phyloP scores from a whole-genome alignment of 2,888 invertebrate genomes.

The Dione juno region DNA sequence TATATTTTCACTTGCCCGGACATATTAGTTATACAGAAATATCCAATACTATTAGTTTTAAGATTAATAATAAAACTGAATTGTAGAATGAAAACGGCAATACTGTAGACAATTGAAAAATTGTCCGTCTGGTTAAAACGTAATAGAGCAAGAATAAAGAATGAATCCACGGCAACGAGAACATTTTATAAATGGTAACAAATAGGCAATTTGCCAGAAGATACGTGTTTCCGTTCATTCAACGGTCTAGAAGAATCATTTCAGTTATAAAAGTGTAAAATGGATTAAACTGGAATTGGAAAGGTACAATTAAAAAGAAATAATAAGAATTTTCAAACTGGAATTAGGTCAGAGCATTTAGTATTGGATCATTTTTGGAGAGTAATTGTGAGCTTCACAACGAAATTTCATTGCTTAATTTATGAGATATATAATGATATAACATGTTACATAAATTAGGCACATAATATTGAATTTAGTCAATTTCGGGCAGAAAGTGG shows the following conservation, averaged over 20 bases:
- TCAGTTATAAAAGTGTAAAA: conserved; percentile 41
- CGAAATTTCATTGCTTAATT: background rate
- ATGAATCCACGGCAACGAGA: conserved; percentile 25
- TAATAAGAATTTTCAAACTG: conserved; percentile 37
- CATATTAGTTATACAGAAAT: conserved; percentile 7
- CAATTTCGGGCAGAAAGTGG: too few relatives aligned
- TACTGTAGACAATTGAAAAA: conserved; percentile 42
- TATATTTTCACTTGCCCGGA: background rate
- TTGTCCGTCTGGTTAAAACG: conserved; percentile 37
- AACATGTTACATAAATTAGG: background rate
- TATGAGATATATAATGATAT: background rate
- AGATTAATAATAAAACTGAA: conserved; percentile 11
- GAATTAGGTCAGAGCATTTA: conserved; percentile 39
- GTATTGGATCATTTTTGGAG: conserved; percentile 31
- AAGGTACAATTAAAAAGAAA: conserved; percentile 39
- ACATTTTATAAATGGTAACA: conserved; percentile 35
- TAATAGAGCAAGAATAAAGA: conserved; percentile 37
- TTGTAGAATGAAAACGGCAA: conserved; percentile 34
- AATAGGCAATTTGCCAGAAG: conserved; percentile 43
- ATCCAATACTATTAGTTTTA: background rate
- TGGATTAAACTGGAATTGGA: conserved; percentile 38
- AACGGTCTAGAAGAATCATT: conserved; percentile 36
- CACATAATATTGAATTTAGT: background rate
- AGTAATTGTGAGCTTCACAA: conserved; percentile 12
- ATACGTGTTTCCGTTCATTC: conserved; percentile 39